phyloP scores from a whole-genome alignment of 2,888 invertebrate species.

The Thera britannica region DNA sequence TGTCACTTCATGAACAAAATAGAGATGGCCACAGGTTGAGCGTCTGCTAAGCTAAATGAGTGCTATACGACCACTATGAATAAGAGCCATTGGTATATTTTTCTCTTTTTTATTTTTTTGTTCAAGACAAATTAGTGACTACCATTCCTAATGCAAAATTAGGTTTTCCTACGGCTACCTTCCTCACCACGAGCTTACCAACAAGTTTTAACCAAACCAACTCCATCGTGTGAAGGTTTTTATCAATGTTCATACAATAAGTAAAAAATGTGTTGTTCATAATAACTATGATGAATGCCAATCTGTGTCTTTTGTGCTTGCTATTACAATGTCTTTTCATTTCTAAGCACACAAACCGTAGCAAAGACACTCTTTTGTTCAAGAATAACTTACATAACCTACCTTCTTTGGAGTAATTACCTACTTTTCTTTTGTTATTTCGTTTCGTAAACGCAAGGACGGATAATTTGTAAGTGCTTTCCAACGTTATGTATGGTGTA shows the following conservation, averaged over 20 bases:
- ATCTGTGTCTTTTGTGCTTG: slow-evolving; percentile 20
- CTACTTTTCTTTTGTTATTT: slow-evolving; percentile 12
- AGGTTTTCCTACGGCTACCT: too few species aligned
- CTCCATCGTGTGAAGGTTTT: slow-evolving; percentile 20
- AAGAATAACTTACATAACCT: neutral
- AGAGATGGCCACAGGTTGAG: too few species aligned
- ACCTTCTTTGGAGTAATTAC: slow-evolving; percentile 2
- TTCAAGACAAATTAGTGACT: too few species aligned
- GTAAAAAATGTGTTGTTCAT: slow-evolving; percentile 9
- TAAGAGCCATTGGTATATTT: too few species aligned
- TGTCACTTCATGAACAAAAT: too few species aligned
- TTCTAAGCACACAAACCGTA: slow-evolving; percentile 14
- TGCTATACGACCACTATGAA: too few species aligned
- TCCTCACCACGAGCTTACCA: too few species aligned
- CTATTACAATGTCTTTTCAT: slow-evolving; percentile 26
- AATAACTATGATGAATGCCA: slow-evolving; percentile 7
- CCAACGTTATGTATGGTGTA: slow-evolving; percentile 5
- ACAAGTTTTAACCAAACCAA: neutral
- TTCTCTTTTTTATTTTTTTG: too few species aligned
- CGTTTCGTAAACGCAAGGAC: slow-evolving; percentile 25
- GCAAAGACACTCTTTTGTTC: slow-evolving; percentile 23
- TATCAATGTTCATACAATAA: slow-evolving; percentile 13
- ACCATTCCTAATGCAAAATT: neutral
- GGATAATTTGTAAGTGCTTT: slow-evolving; percentile 21
- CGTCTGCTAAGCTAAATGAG: too few species aligned